Percentiles rank a stretch among this genome's conserved stretches.
Conservation (phyloP, 2,888 invertebrate genomes). For the Xanthostigma xanthostigma region DNA sequence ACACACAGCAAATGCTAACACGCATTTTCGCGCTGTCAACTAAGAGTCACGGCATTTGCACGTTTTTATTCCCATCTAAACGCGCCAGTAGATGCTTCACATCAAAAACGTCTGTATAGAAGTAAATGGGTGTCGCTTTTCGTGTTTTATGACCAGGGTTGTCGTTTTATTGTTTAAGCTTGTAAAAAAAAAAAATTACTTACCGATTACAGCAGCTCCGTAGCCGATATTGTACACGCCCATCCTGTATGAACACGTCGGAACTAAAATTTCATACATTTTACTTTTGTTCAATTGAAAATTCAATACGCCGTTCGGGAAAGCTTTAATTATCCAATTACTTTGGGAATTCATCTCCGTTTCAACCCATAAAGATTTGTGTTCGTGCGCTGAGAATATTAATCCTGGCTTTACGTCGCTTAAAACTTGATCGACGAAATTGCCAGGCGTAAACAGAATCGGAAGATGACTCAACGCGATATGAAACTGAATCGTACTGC, state of each 20-base stretch:
- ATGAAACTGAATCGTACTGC: constrained; percentile 34
- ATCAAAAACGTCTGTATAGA: too few relatives aligned
- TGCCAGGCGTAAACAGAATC: constrained; percentile 35
- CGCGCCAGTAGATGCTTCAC: too few relatives aligned
- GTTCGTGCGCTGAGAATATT: constrained; percentile 54
- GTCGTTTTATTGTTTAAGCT: too few relatives aligned
- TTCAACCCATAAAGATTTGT: constrained; percentile 44
- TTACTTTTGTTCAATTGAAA: constrained; percentile 30
- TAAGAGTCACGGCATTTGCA: too few relatives aligned
- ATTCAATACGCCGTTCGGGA: constrained; percentile 27
- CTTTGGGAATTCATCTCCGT: constrained; percentile 21
- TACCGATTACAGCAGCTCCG: constrained; percentile 68
- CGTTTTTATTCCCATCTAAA: too few relatives aligned
- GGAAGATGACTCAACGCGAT: constrained; percentile 66
- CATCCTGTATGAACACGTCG: constrained; percentile 95
- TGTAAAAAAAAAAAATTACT: constrained; percentile 12
- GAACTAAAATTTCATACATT: constrained; percentile 67
- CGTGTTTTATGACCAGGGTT: too few relatives aligned
- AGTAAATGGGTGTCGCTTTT: too few relatives aligned
- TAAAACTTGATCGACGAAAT: constrained; percentile 41
- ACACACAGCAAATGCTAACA: too few relatives aligned
- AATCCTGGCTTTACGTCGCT: constrained; percentile 49
- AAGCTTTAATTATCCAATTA: constrained; percentile 11
- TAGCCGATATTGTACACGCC: constrained; percentile 76
- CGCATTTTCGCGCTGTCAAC: too few relatives aligned